Conservation (phyloP, 2,888 invertebrate species). For the Chaetogeoica ovagalla region DNA sequence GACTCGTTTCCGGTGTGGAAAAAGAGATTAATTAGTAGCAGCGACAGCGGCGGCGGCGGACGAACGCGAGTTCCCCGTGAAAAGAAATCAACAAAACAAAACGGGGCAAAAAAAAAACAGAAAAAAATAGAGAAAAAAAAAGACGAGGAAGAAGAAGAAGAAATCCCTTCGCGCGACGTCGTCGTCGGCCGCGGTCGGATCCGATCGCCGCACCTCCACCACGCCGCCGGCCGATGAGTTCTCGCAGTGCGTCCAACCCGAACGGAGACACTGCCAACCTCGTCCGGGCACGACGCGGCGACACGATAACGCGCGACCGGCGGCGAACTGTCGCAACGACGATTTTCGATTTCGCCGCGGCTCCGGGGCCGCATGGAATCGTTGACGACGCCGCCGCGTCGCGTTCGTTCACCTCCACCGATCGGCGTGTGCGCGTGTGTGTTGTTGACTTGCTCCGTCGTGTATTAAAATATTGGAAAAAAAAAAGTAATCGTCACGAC, state of each 20-base stretch:
- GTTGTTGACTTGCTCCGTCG: background rate
- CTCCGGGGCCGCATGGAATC: no score
- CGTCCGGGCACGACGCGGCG: background rate
- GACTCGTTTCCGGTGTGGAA: no score
- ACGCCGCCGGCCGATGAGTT: background rate
- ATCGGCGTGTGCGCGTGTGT: background rate
- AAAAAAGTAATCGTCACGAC: no score
- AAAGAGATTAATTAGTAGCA: no score
- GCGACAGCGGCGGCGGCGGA: no score
- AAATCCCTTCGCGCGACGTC: constrained; percentile 23
- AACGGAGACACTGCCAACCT: background rate
- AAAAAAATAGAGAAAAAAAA: background rate
- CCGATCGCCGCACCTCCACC: constrained; percentile 18
- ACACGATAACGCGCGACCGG: background rate
- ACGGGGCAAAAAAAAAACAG: no score
- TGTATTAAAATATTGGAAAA: no score
- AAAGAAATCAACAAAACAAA: constrained; percentile 19
- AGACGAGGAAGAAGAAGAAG: background rate
- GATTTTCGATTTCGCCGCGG: no score
- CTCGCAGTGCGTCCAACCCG: constrained; percentile 5
- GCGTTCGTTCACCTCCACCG: background rate
- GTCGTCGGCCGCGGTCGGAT: constrained; percentile 12
- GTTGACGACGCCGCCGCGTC: background rate
- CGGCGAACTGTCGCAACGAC: background rate
- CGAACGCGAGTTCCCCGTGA: background rate